Base-by-base conservation (phyloP, 2,888 invertebrate species). In the Leptinotarsa tumamoca region DNA sequence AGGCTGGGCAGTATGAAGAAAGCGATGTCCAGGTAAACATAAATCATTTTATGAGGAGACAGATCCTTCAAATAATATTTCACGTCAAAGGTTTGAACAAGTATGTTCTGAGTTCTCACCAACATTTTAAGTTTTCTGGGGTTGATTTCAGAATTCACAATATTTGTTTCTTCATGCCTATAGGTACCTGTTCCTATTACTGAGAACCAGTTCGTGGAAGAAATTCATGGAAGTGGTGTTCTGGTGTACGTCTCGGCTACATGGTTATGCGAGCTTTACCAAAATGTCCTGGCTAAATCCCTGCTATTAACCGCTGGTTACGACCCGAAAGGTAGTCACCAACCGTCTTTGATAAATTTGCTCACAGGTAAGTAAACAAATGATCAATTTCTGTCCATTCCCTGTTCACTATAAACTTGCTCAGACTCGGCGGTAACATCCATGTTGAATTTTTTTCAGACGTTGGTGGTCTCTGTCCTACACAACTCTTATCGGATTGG, bases 191-290 rank as follows among this genome's bases (percentile, higher is more conserved):
- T 93, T 18, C 92, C 93, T 0, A 89, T 93, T 83, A 93, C 93
- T 1, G 94, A 98, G 92, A 94, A 95, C 77, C 95, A 96, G 87
- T 98, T 98, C 86, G 95, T 97, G 2, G 96, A 97, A 83, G 95
- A 96, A 85, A 95, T 98, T 7, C 95, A 97, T 86, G 95, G 96
- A 51, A 96, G 96, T 75, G 98, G 98, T 0, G 95, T 98, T 21
- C 90, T 98, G 43, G 95, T 98, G 7, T 98, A 97, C 86, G 90
- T 98, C 14, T 97, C 98, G 0, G 96, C 96, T 0, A 95, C 96
- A 0, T 98, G 98, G 98, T 91, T 98, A 3, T 93, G 96, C 52
- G 97, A 98, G 85, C 90, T 98, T 10, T 98, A 98, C 86, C 96
- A 96, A 83, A 95, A 95, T 85, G 93, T 97, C 1, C 89, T 97